Percentiles rank a stretch among this genome's conserved stretches.
phyloP scores from a whole-genome alignment of 2,797 vertebrate genomes.

The Pipistrellus pygmaeus region DNA sequence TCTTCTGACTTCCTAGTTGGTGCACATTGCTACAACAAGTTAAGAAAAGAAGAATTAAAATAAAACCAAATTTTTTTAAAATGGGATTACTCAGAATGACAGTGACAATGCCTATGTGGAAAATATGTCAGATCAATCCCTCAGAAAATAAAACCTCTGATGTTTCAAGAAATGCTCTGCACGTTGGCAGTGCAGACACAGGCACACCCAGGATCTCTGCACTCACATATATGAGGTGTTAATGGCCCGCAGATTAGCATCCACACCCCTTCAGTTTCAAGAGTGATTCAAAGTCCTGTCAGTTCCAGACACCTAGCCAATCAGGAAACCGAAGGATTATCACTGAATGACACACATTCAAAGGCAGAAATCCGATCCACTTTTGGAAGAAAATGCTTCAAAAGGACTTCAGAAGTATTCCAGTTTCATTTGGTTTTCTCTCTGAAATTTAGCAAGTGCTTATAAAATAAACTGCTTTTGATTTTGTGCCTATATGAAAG shows the following conservation, averaged over 20 bases:
- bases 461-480: slow-evolving; percentile 69
- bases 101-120: slow-evolving; percentile 33
- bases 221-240: slow-evolving; percentile 57
- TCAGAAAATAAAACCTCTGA: slow-evolving; percentile 66
- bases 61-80: slow-evolving; percentile 59
- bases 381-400: slow-evolving; percentile 65
- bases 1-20: slow-evolving; percentile 11
- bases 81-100: slow-evolving; percentile 31
- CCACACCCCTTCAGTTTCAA: slow-evolving; percentile 50
- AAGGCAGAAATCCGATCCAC: slow-evolving; percentile 55
- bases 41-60: slow-evolving; percentile 61
- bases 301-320: slow-evolving; percentile 61
- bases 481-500: slow-evolving; percentile 52
- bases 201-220: slow-evolving; percentile 51
- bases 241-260: slow-evolving; percentile 74
- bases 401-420: slow-evolving; percentile 49
- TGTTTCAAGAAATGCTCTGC: slow-evolving; percentile 71
- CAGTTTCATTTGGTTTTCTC: slow-evolving; percentile 64
- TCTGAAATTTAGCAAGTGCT: slow-evolving; percentile 62
- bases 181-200: slow-evolving; percentile 53
- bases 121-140: slow-evolving; percentile 71
- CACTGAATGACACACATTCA: slow-evolving; percentile 63
- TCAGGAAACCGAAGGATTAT: slow-evolving; percentile 72
- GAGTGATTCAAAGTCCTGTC: slow-evolving; percentile 50
- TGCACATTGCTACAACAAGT: background rate